Base-by-base conservation (phyloP, 2,113 vertebrate species). In the Phodopus roborovskii region DNA sequence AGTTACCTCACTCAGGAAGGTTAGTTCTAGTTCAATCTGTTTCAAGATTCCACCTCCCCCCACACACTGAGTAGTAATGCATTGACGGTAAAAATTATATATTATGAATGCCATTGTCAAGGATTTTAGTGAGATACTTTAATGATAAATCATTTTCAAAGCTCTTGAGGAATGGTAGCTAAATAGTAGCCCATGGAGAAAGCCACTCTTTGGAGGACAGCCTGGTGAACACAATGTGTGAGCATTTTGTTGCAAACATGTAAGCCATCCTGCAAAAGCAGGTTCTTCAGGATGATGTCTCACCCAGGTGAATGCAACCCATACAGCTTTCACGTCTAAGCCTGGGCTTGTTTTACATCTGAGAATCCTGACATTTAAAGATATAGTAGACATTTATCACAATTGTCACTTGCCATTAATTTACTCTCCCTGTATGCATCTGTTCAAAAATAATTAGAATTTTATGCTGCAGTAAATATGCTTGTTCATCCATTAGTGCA, bases 361-460 rank as follows among this genome's bases (percentile, higher is more conserved):
- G 91, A 90, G 94, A 96, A 83, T 94, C 50, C 90, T 96, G 97
- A 96, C 96, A 97, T 98, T 98, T 98, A 97, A 98, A 98, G 98
- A 98, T 97, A 97, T 70, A 98, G 98, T 96, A 98, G 11, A 53
- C 96, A 98, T 98, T 98, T 97, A 98, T 98, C 98, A 98, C 88
- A 94, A 97, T 98, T 98, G 98, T 98, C 98, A 98, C 94, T 99
- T 98, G 96, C 95, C 91, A 98, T 98, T 98, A 98, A 98, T 98
- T 98, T 98, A 98, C 97, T 98, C 98, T 98, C 92, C 93, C 86
- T 98, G 97, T 98, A 98, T 97, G 95, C 98, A 98, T 98, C 96
- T 98, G 97, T 97, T 99, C 97, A 98, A 98, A 98, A 98, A 99
- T 99, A 98, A 99, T 98, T 98, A 98, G 97, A 96, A 98, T 99